phyloP scores from a whole-genome alignment of 2,113 vertebrate species.

The cattle (Bos taurus) region ARS-UCD2.0 NC_037337.1:91700001-91700500 shows the following conservation, averaged over 20 bases:
- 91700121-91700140: not conserved
- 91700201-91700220: not conserved
- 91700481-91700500: not conserved
- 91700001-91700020: not conserved
- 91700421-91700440: not conserved
- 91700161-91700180: slow-evolving; percentile 1
- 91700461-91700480: not conserved
- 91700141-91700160: not conserved
- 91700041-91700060: not conserved
- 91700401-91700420: not conserved
- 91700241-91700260: not conserved
- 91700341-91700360: not conserved
- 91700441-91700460: not conserved
- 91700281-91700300: not conserved
- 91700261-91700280: not conserved
- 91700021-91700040: not conserved
- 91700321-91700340: not conserved
- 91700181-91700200: not conserved
- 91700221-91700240: not conserved
- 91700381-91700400: not conserved
- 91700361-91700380: not conserved
- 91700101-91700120: not conserved
- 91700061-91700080: not conserved
- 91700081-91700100: not conserved
- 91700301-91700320: not conserved